Percentiles rank a stretch among this genome's conserved stretches.
Conservation (phyloP, 2,113 vertebrate species). For the Nyctereutes procyonoides region DNA sequence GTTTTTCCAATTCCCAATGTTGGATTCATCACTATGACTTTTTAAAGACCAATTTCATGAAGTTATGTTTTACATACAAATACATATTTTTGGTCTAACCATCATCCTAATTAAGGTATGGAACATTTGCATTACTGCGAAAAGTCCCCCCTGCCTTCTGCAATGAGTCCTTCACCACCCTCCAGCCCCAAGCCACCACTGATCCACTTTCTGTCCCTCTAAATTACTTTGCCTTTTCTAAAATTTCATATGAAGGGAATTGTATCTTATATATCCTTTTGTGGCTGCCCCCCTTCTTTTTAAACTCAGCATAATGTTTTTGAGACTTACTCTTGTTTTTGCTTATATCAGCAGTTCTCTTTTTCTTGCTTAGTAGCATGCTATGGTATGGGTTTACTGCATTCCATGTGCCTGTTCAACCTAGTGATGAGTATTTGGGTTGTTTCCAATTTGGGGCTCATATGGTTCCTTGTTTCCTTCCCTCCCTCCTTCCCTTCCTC, state of each 20-base stretch:
- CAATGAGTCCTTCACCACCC: background rate
- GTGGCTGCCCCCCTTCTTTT: background rate
- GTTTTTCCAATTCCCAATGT: background rate
- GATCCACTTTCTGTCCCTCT: background rate
- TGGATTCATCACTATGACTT: background rate
- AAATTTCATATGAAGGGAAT: background rate
- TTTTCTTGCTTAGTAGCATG: background rate
- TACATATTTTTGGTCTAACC: background rate
- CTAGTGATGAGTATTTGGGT: background rate
- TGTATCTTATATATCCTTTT: background rate
- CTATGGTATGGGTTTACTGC: background rate
- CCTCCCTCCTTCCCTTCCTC: too few relatives aligned
- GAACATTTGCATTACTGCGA: background rate
- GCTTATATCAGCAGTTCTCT: background rate
- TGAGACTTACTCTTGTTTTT: background rate
- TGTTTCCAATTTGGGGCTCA: background rate
- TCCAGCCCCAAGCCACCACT: background rate
- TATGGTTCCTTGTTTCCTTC: background rate
- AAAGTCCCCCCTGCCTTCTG: background rate
- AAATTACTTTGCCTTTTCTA: background rate
- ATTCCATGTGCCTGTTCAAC: background rate
- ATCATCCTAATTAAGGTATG: background rate
- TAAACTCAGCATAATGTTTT: background rate
- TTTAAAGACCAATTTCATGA: background rate
- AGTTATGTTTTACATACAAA: background rate